These are phyloP conservation scores for Plemyria rubiginata DNA, from an alignment of 2,888 invertebrate species.

Conservation along the genomic window DNA sequence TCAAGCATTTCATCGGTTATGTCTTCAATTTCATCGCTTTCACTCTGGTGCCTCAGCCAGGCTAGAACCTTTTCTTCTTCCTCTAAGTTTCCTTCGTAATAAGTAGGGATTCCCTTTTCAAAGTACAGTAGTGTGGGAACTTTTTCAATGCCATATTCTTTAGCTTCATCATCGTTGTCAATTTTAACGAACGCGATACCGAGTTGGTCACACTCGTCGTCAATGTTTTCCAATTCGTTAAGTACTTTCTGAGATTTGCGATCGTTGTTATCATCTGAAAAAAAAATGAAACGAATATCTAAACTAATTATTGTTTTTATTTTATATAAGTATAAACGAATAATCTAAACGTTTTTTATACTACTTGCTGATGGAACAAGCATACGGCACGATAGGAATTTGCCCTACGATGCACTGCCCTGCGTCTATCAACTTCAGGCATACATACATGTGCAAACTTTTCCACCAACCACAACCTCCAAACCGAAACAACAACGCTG, in stretches of 20 bases:
- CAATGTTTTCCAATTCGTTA: slow-evolving; percentile 96
- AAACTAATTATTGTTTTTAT: neutral
- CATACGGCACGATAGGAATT: too few species aligned
- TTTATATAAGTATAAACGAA: too few species aligned
- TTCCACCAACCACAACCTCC: too few species aligned
- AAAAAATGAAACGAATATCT: slow-evolving; percentile 1
- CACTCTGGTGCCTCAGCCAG: slow-evolving; percentile 94
- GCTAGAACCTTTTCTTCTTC: slow-evolving; percentile 94
- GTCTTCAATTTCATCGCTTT: slow-evolving; percentile 96
- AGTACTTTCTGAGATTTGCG: slow-evolving; percentile 93
- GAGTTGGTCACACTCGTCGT: slow-evolving; percentile 95
- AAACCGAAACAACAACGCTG: too few species aligned
- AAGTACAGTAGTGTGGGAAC: slow-evolving; percentile 94
- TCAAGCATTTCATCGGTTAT: slow-evolving; percentile 97
- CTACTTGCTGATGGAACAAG: too few species aligned
- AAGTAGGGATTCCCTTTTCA: slow-evolving; percentile 90
- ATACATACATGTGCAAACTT: too few species aligned
- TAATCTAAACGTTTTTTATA: too few species aligned
- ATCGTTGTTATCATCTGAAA: slow-evolving; percentile 94
- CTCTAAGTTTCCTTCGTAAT: slow-evolving; percentile 93
- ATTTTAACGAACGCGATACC: slow-evolving; percentile 97
- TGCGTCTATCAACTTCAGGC: too few species aligned
- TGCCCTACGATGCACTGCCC: too few species aligned
- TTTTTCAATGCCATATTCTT: slow-evolving; percentile 95
- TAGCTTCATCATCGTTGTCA: slow-evolving; percentile 95